Percentiles rank a stretch among this genome's conserved stretches.
phyloP scores from a whole-genome alignment of 2,113 vertebrate genomes.

The Neotragus pygmaeus region DNA sequence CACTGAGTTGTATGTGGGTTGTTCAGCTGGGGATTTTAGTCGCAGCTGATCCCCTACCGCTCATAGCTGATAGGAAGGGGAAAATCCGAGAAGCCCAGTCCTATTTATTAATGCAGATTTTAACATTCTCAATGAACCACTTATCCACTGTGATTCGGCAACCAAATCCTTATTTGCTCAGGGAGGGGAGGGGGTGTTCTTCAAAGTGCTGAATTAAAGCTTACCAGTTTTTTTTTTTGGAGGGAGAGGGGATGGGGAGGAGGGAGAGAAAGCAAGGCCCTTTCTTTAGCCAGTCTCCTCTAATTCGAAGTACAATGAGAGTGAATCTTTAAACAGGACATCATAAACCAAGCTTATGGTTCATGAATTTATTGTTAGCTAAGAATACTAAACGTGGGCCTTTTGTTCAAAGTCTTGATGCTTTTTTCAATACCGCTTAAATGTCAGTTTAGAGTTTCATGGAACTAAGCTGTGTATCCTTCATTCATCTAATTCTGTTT shows the following conservation, averaged over 20 bases:
- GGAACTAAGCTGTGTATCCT: background rate
- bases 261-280: background rate
- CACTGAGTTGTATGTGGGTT: slow-evolving; percentile 87
- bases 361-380: slow-evolving; percentile 38
- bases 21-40: slow-evolving; percentile 90
- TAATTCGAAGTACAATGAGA: slow-evolving; percentile 28
- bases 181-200: slow-evolving; percentile 62
- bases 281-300: slow-evolving; percentile 49
- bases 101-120: slow-evolving; percentile 85
- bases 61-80: slow-evolving; percentile 81
- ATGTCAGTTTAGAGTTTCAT: background rate
- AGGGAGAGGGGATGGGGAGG: background rate
- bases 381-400: background rate
- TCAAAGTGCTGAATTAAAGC: slow-evolving; percentile 77
- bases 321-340: slow-evolving; percentile 12
- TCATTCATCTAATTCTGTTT: background rate
- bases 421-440: background rate
- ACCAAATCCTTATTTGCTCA: slow-evolving; percentile 81
- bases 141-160: slow-evolving; percentile 76
- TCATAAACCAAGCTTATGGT: slow-evolving; percentile 26
- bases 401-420: slow-evolving; percentile 18
- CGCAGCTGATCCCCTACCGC: slow-evolving; percentile 87
- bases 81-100: slow-evolving; percentile 78
- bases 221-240: slow-evolving; percentile 38
- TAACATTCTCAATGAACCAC: slow-evolving; percentile 81